A percentile compares a stretch with the other conserved stretches of the same genome.
Evolutionary conservation across 2,888 invertebrate species (phyloP).

Genomic region (Ormia ochracea): DNA sequence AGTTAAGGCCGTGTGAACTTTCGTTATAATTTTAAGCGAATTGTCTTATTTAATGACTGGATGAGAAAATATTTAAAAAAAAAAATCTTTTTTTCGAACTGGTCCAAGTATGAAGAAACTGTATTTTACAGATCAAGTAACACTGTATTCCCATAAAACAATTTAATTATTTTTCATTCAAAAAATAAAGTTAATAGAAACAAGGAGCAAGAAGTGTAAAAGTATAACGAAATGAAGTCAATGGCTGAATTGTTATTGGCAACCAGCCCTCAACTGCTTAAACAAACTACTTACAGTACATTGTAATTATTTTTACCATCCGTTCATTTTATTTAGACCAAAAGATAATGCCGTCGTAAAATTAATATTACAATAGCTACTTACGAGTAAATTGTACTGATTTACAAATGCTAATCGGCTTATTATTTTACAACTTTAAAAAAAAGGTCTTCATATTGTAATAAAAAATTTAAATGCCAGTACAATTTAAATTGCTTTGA

Average conservation of each 20-base stretch:
- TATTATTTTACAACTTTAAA: not conserved
- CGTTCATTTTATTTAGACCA: not conserved
- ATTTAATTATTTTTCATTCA: too few relatives aligned
- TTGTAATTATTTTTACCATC: not conserved
- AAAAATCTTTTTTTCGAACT: not conserved
- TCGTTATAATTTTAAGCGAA: not conserved
- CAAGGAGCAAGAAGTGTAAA: too few relatives aligned
- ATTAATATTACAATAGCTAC: not conserved
- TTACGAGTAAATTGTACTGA: not conserved
- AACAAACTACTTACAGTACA: not conserved
- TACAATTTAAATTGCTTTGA: not conserved
- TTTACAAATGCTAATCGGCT: slow-evolving; percentile 16
- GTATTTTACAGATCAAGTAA: too few relatives aligned
- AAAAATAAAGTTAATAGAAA: too few relatives aligned
- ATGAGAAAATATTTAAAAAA: not conserved
- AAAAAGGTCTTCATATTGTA: not conserved
- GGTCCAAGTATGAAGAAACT: not conserved
- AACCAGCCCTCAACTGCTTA: not conserved
- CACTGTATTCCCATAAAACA: too few relatives aligned
- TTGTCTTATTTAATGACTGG: not conserved
- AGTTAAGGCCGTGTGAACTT: slow-evolving; percentile 19
- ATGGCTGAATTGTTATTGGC: not conserved
- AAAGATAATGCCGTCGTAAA: slow-evolving; percentile 6
- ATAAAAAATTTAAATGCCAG: not conserved
- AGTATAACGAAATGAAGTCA: too few relatives aligned